Evolutionary conservation across 2,888 invertebrate genomes (phyloP).

Genomic region (Rhopalosiphum nymphaeae): DNA sequence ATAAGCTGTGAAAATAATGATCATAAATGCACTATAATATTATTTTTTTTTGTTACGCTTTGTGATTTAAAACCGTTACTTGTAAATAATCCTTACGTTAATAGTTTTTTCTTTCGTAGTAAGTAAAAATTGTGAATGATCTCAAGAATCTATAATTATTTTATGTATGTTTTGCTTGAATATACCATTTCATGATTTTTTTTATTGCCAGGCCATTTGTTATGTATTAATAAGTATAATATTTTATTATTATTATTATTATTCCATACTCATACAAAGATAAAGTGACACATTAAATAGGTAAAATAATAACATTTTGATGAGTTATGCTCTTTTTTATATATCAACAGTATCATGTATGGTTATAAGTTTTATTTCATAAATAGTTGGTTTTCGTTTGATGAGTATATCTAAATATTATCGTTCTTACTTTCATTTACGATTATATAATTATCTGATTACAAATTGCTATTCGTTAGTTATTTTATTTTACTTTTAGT

Average conservation of each 20-base stretch:
- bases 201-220: not conserved
- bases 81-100: not conserved
- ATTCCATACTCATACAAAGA: not conserved
- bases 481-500: not conserved
- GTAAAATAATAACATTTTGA: constrained; percentile 25
- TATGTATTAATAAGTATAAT: not conserved
- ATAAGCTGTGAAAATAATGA: constrained; percentile 18
- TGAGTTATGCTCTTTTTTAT: not conserved
- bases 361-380: not conserved
- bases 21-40: not conserved
- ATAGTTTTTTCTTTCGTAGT: not conserved
- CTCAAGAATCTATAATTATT: not conserved
- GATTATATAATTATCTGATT: not conserved
- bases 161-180: not conserved
- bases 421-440: not conserved
- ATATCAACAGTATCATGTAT: not conserved
- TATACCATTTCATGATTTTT: not conserved
- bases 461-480: not conserved
- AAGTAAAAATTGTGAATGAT: not conserved
- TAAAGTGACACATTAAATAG: not conserved
- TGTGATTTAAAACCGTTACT: not conserved
- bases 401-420: not conserved
- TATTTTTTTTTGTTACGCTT: not conserved
- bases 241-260: not conserved
- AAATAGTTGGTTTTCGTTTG: not conserved